These are phyloP conservation scores for Drosophila putrida DNA, from an alignment of 2,888 invertebrate genomes.

Conservation along the genomic window DNA sequence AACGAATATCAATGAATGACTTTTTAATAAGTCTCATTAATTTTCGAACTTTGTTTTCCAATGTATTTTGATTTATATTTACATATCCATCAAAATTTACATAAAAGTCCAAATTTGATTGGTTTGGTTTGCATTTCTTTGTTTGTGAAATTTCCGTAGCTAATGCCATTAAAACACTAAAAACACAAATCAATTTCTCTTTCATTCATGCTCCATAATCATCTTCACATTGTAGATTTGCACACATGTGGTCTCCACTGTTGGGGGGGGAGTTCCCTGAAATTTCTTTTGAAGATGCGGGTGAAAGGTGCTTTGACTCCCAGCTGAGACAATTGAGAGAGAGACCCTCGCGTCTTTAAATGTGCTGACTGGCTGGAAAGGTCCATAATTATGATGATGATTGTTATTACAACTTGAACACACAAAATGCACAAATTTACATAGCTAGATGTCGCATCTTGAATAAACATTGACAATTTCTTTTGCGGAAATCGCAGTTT, in stretches of 20 bases:
- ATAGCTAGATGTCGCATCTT: slow-evolving; percentile 8
- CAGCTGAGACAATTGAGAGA: slow-evolving; percentile 4
- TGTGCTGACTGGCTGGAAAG: slow-evolving; percentile 12
- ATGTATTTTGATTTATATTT: slow-evolving; percentile 31
- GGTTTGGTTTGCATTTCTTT: slow-evolving; percentile 10
- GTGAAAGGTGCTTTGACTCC: slow-evolving; percentile 58
- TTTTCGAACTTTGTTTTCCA: not conserved
- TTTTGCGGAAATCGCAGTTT: not conserved
- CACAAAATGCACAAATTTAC: slow-evolving; percentile 4
- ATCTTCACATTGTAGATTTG: slow-evolving; percentile 18
- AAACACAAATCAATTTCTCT: slow-evolving; percentile 58
- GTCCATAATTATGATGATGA: slow-evolving; percentile 19
- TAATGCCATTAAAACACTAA: slow-evolving; percentile 14
- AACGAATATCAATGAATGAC: slow-evolving; percentile 12
- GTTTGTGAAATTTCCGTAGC: slow-evolving; percentile 34
- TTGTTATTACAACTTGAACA: slow-evolving; percentile 9
- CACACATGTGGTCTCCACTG: slow-evolving; percentile 9
- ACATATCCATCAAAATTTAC: slow-evolving; percentile 33
- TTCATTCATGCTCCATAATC: slow-evolving; percentile 43
- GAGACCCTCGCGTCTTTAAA: slow-evolving; percentile 5
- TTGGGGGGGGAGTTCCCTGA: not conserved
- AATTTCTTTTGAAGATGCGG: slow-evolving; percentile 19
- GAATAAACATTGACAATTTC: not conserved
- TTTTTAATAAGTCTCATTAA: slow-evolving; percentile 27
- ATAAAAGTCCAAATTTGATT: slow-evolving; percentile 18